Evolutionary conservation across 2,797 vertebrate species (phyloP).

Genomic region (Gadopsis marmoratus): DNA sequence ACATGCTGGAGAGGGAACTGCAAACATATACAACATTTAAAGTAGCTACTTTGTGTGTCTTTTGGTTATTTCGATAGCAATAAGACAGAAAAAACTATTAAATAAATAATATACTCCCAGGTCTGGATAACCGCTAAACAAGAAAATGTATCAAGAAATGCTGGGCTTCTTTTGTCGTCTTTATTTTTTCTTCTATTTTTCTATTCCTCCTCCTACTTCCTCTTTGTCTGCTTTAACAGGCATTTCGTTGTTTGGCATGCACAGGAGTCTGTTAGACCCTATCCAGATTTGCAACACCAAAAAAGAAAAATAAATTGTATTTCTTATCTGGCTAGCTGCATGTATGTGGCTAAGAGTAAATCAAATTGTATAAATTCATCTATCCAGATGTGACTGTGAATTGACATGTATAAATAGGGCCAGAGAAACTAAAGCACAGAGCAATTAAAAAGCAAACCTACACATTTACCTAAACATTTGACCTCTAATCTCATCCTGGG

Average conservation of each 20-base stretch:
- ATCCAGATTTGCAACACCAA: conserved; percentile 18
- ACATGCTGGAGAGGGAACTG: not conserved
- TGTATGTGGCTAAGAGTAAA: not conserved
- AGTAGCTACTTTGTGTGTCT: not conserved
- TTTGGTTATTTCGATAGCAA: not conserved
- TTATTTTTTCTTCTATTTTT: not conserved
- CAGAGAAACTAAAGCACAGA: not conserved
- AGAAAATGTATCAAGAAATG: conserved; percentile 7
- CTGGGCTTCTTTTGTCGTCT: not conserved
- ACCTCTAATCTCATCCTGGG: not conserved
- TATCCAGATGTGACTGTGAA: conserved; percentile 20
- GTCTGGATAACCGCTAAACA: not conserved
- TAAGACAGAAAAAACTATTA: not conserved
- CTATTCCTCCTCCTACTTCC: not conserved
- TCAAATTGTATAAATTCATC: not conserved
- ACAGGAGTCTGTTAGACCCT: not conserved
- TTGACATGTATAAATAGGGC: not conserved
- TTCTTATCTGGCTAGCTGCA: conserved; percentile 12
- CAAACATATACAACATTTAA: not conserved
- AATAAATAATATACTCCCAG: too few relatives aligned
- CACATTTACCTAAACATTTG: too few relatives aligned
- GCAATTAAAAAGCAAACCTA: not conserved
- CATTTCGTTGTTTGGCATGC: not conserved
- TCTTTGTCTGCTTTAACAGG: not conserved
- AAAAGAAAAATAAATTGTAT: not conserved